Evolutionary conservation across 2,797 vertebrate genomes (phyloP).

Genomic region (Siniperca obscura): DNA sequence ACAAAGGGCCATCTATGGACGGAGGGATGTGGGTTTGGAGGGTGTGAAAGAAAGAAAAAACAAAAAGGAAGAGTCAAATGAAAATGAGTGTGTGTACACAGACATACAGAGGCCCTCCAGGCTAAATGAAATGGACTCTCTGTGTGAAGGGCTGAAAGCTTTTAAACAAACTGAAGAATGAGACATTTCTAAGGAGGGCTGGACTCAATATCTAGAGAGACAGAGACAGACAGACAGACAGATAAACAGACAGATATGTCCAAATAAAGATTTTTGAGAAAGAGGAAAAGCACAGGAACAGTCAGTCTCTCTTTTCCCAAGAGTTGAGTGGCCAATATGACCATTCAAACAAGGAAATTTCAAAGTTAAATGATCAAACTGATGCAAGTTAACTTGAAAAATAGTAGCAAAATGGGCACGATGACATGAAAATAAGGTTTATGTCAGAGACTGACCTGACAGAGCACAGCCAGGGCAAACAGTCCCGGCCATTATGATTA

Average conservation of each 20-base stretch:
- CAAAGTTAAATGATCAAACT: conserved; percentile 21
- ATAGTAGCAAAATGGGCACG: conserved; percentile 32
- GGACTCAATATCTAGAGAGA: conserved; percentile 54
- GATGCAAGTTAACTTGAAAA: conserved; percentile 42
- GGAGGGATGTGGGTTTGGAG: conserved; percentile 50
- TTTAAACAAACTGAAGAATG: conserved; percentile 69
- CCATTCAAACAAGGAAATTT: conserved; percentile 7
- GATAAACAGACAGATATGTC: conserved; percentile 33
- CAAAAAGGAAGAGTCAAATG: conserved; percentile 55
- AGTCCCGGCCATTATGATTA: conserved; percentile 52
- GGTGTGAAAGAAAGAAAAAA: conserved; percentile 54
- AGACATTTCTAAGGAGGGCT: conserved; percentile 36
- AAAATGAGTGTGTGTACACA: conserved; percentile 66
- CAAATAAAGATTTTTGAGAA: conserved; percentile 21
- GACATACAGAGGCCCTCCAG: conserved; percentile 59
- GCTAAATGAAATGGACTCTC: conserved; percentile 67
- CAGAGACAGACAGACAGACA: conserved; percentile 36
- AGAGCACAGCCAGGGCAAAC: conserved; percentile 35
- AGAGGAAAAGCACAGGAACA: neutral
- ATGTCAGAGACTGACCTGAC: conserved; percentile 40
- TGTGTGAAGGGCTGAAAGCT: conserved; percentile 64
- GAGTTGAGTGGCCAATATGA: conserved; percentile 3
- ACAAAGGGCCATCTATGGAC: conserved; percentile 51
- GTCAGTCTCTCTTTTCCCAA: conserved; percentile 50
- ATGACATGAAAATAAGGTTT: conserved; percentile 53